Base-by-base conservation (phyloP, 1,140 invertebrate genomes). In the Cyrtorhinus lividipennis region DNA sequence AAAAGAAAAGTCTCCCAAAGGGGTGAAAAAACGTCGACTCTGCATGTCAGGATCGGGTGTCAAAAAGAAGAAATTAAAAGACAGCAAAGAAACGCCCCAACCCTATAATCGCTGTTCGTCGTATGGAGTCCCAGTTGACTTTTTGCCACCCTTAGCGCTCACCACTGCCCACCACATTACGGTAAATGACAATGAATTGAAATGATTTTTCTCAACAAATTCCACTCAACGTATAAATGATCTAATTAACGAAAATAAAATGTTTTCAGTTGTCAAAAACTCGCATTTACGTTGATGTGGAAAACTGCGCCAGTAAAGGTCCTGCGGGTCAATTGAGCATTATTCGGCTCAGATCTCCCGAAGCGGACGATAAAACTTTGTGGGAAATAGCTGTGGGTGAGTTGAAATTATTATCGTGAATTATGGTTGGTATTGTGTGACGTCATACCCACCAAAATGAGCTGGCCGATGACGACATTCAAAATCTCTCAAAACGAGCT, bases 371-470 rank as follows among this genome's bases (percentile, higher is more conserved):
- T 0, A 62, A 62, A 48, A 57, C 62, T 18, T 22, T 79, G 2
- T 82, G 80, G 80, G 78, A 81, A 69, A 78, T 76, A 13, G 80
- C 77, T 68, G 72, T 81, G 71, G 79, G 80, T 80, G 72, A 68
- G 48, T 67, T 61, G 3, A n/a, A 3, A 59, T 59, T 48, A 62
- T 22, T 45, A n/a, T n/a, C n/a, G n/a, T n/a, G n/a, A n/a, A n/a
- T n/a, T n/a, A n/a, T n/a, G n/a, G n/a, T n/a, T n/a, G n/a, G n/a
- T n/a, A n/a, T n/a, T n/a, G n/a, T n/a, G n/a, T n/a, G n/a, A n/a
- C n/a, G n/a, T n/a, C n/a, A n/a, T n/a, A n/a, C n/a, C n/a, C n/a
- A n/a, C n/a, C n/a, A n/a, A n/a, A n/a, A n/a, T n/a, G n/a, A n/a
- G n/a, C n/a, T n/a, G n/a, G n/a, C n/a, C n/a, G n/a, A n/a, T n/a